Evolutionary conservation across 2,888 invertebrate species (phyloP).

Genomic region (Chalcis sispes): DNA sequence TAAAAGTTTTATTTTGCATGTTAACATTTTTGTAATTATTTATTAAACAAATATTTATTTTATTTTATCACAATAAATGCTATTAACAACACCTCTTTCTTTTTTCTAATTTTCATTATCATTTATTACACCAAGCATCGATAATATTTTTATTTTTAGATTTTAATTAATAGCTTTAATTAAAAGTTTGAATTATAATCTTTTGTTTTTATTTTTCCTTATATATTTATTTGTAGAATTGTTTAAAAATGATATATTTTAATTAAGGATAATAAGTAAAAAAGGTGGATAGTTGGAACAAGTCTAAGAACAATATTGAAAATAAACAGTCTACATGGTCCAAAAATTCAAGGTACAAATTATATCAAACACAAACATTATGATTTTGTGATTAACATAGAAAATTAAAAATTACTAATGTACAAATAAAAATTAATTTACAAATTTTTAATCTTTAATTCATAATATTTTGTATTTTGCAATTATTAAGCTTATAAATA

Average conservation of each 20-base stretch:
- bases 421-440: slow-evolving; percentile 9
- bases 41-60: slow-evolving; percentile 15
- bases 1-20: background rate
- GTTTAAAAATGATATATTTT: slow-evolving; percentile 39
- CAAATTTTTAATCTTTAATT: background rate
- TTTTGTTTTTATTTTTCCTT: background rate
- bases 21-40: slow-evolving; percentile 7
- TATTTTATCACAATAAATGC: slow-evolving; percentile 19
- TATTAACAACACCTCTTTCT: background rate
- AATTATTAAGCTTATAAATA: no score
- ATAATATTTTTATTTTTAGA: background rate
- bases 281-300: slow-evolving; percentile 23
- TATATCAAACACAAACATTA: slow-evolving; percentile 8
- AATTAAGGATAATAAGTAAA: slow-evolving; percentile 48
- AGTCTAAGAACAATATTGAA: slow-evolving; percentile 42
- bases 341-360: slow-evolving; percentile 38
- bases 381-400: slow-evolving; percentile 16
- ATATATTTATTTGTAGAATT: slow-evolving; percentile 6
- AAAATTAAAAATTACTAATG: slow-evolving; percentile 22
- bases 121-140: background rate
- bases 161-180: background rate
- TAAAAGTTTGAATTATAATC: no score
- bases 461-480: background rate
- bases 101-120: background rate
- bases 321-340: slow-evolving; percentile 40